Evolutionary conservation across 2,888 invertebrate genomes (phyloP), one percentile per base, ranked within the genome.

Genomic region (Psylliodes chrysocephalus): DNA sequence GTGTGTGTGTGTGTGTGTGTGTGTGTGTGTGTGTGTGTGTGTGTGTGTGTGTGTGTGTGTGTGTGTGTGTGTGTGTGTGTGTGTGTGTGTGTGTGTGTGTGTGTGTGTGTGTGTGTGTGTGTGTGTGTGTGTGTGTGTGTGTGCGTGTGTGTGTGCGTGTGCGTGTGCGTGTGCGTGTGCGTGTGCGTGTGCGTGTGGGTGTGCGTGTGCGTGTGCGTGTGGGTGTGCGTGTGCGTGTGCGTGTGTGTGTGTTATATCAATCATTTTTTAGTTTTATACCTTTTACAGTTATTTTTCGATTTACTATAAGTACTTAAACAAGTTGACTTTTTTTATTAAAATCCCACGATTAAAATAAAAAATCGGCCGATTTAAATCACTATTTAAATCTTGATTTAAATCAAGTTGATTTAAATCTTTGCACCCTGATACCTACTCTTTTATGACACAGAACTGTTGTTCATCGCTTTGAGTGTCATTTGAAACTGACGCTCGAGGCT

Each of bases 1-100:
- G 52, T 52, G 28, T 52, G 52, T 52, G 52, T 52, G 28, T 52
- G 52, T 52, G 52, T 52, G 28, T 52, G 52, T 52, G 52, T 52
- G 28, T 52, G 52, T 52, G 52, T 52, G 28, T 52, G 52, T 52
- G 52, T 52, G 28, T 52, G 52, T 52, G 52, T 52, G 28, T 52
- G 52, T 52, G 52, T 52, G 28, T 52, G 52, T 52, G 52, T 52
- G 28, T 52, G 52, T 52, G 52, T 52, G 28, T 52, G 52, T 52
- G 52, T 52, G 28, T 52, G 52, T 52, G 52, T 52, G 28, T 52
- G 52, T 52, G 52, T 52, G 28, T 52, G 52, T 52, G 52, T 52
- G 28, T 52, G 52, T 52, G 52, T 52, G 28, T 52, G 52, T 52
- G 52, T 52, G 28, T 52, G 52, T 52, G 52, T 52, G 28, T 52